A percentile compares a stretch with the other conserved stretches of the same genome.
Conservation (phyloP, 2,797 vertebrate genomes). For the Acipenser transmontanus region DNA sequence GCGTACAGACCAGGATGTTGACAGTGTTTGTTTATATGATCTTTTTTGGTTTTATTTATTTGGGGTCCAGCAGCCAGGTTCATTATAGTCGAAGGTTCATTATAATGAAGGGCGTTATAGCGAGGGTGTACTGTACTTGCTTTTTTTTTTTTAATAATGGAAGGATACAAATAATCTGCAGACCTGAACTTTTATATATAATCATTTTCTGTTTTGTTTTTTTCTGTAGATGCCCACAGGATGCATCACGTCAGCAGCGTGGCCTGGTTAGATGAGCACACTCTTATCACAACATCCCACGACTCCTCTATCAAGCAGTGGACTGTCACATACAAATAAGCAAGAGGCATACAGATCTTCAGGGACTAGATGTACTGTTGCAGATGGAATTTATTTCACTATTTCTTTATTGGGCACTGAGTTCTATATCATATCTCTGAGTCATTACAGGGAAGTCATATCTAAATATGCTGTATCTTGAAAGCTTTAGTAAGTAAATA, state of each 20-base stretch:
- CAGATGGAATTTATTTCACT: conserved; percentile 48
- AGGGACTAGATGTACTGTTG: conserved; percentile 78
- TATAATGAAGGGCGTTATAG: too few species aligned
- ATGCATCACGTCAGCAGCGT: conserved; percentile 84
- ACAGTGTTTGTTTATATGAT: too few species aligned
- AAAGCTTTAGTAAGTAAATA: conserved; percentile 69
- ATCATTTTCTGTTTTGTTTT: too few species aligned
- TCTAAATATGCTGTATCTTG: conserved; percentile 56
- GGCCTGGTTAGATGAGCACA: conserved; percentile 83
- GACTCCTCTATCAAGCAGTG: conserved; percentile 92
- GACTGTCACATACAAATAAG: conserved; percentile 81
- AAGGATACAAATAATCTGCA: too few species aligned
- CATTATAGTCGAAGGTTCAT: too few species aligned
- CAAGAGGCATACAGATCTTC: conserved; percentile 50
- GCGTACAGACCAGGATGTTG: too few species aligned
- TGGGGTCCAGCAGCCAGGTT: too few species aligned
- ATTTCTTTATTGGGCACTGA: conserved; percentile 53
- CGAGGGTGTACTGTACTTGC: too few species aligned
- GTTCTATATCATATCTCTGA: conserved; percentile 52
- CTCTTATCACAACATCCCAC: conserved; percentile 85
- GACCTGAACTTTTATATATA: too few species aligned
- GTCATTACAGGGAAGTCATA: conserved; percentile 55
- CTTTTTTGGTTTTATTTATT: too few species aligned
- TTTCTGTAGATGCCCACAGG: conserved; percentile 74
- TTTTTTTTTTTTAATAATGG: too few species aligned